Conservation (phyloP, 1,140 invertebrate species). For the Drosophila jambulina region DNA sequence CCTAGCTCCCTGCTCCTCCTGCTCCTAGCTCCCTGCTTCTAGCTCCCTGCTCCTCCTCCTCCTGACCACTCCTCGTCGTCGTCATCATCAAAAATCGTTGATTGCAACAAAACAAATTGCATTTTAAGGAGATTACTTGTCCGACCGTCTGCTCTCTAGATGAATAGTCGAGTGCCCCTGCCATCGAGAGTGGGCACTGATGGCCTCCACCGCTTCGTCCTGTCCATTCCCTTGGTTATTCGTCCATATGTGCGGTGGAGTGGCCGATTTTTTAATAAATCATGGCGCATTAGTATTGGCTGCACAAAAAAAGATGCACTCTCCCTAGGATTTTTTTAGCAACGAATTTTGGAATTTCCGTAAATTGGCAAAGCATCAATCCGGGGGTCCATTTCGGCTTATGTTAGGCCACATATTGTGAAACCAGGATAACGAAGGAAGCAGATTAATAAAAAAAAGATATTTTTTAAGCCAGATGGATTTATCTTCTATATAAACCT, state of each 20-base stretch:
- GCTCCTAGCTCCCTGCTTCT: neutral
- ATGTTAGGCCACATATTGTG: constrained; percentile 23
- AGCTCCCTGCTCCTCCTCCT: neutral
- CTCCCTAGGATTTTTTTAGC: constrained; percentile 6
- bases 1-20: neutral
- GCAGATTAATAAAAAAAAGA: constrained; percentile 8
- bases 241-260: constrained; percentile 13
- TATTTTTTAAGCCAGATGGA: neutral
- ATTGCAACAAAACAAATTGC: constrained; percentile 84
- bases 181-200: constrained; percentile 21
- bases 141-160: constrained; percentile 60
- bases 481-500: neutral
- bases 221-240: constrained; percentile 17
- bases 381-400: neutral
- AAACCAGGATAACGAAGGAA: neutral
- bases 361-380: constrained; percentile 46
- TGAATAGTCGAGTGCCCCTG: constrained; percentile 55
- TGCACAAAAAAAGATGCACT: constrained; percentile 47
- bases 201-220: neutral
- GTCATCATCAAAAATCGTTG: constrained; percentile 82
- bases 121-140: constrained; percentile 79
- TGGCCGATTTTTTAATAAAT: constrained; percentile 69
- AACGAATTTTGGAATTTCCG: constrained; percentile 8
- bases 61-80: constrained; percentile 28
- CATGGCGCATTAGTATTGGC: constrained; percentile 64